phyloP scores from a whole-genome alignment of 1,140 invertebrate species.

The Rhopalosiphum maidis region DNA sequence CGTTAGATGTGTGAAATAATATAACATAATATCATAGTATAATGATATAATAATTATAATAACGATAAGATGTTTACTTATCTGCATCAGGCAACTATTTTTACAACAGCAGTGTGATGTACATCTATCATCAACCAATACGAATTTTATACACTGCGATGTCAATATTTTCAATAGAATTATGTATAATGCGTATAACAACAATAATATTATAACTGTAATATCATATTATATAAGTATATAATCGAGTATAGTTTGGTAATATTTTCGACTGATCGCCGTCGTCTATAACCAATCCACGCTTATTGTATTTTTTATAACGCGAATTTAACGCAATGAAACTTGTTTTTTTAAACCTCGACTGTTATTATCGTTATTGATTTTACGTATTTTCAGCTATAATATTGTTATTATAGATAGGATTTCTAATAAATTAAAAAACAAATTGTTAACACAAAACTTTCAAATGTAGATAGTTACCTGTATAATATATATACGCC shows the following conservation, averaged over 20 bases:
- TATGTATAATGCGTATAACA: not conserved
- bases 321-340: not conserved
- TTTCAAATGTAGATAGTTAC: not conserved
- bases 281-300: not conserved
- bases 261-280: not conserved
- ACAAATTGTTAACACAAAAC: not conserved
- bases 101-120: not conserved
- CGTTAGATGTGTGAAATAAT: not conserved
- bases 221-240: not conserved
- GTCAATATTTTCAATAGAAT: not conserved
- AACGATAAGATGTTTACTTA: not conserved
- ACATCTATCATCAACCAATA: not conserved
- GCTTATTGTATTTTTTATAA: not conserved
- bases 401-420: not conserved
- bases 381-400: not conserved
- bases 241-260: not conserved
- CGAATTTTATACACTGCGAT: not conserved
- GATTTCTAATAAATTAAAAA: not conserved
- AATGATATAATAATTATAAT: not conserved
- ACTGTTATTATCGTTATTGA: not conserved
- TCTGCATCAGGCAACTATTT: not conserved
- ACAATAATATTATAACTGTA: constrained; percentile 15
- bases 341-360: not conserved
- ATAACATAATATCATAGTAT: not conserved
- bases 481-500: not conserved